phyloP scores from a whole-genome alignment of 2,888 invertebrate species.

The Ceriagrion tenellum region DNA sequence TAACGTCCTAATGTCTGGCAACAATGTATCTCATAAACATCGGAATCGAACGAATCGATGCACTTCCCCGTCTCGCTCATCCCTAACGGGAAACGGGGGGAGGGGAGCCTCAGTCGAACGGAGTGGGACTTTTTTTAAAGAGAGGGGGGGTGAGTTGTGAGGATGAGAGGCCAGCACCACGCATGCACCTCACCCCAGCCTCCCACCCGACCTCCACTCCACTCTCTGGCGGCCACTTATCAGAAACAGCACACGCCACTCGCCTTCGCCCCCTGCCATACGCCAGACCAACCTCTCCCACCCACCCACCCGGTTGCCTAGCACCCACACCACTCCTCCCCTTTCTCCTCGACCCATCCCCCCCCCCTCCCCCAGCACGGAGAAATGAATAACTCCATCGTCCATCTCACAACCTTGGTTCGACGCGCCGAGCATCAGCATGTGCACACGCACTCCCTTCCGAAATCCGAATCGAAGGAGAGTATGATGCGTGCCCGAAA shows the following conservation, averaged over 20 bases:
- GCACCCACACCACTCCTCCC: neutral
- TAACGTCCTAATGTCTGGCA: no score
- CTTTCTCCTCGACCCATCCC: neutral
- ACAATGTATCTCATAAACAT: neutral
- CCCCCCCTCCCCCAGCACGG: neutral
- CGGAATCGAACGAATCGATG: neutral
- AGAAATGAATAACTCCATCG: neutral
- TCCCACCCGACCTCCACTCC: neutral
- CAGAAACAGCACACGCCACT: constrained; percentile 66
- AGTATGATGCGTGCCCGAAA: no score
- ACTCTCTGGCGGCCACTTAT: constrained; percentile 28
- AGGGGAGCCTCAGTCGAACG: neutral
- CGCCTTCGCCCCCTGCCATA: neutral
- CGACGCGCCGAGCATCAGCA: no score
- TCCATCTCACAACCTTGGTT: neutral
- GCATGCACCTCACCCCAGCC: no score
- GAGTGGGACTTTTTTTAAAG: neutral
- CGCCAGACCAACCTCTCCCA: neutral
- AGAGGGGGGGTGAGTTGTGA: neutral
- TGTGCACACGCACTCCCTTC: no score
- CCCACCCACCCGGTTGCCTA: neutral
- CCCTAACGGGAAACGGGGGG: neutral
- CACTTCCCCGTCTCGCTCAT: neutral
- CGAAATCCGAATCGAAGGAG: no score
- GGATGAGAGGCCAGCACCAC: no score